Evolutionary conservation across 2,888 invertebrate genomes (phyloP).

Genomic region (Drosophila niveifrons): DNA sequence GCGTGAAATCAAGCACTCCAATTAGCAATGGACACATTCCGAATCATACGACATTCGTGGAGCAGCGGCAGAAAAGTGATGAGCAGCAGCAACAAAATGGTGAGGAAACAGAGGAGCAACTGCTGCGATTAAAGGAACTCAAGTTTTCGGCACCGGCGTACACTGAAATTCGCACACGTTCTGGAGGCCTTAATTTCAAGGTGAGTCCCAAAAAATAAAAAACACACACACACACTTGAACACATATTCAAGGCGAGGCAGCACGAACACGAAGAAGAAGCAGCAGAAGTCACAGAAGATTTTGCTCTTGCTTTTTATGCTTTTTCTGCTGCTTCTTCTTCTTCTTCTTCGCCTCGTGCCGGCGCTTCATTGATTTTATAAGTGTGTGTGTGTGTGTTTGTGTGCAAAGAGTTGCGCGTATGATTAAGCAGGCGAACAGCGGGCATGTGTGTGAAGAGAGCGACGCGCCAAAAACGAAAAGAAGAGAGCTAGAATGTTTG

Average conservation of each 20-base stretch:
- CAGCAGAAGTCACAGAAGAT: neutral
- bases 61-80: neutral
- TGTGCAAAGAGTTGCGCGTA: constrained; percentile 17
- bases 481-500: neutral
- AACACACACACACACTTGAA: neutral
- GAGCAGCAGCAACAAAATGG: constrained; percentile 6
- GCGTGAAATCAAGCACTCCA: constrained; percentile 22
- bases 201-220: constrained; percentile 55
- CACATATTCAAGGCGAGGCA: constrained; percentile 17
- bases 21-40: constrained; percentile 57
- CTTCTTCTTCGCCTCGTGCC: constrained; percentile 52
- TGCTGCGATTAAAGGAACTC: constrained; percentile 44
- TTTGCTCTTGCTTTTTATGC: constrained; percentile 28
- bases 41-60: constrained; percentile 13
- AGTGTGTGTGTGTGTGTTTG: constrained; percentile 12
- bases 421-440: constrained; percentile 12
- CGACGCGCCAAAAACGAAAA: constrained; percentile 34
- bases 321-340: constrained; percentile 29
- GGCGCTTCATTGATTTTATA: constrained; percentile 44
- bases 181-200: constrained; percentile 70
- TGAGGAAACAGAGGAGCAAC: constrained; percentile 34
- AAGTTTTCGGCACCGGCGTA: constrained; percentile 81
- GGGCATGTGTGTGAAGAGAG: constrained; percentile 15
- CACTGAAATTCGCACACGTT: constrained; percentile 77
- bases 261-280: constrained; percentile 15